These are phyloP conservation scores for Lonchura striata DNA, from an alignment of 2,113 vertebrate genomes.

Conservation along the genomic window DNA sequence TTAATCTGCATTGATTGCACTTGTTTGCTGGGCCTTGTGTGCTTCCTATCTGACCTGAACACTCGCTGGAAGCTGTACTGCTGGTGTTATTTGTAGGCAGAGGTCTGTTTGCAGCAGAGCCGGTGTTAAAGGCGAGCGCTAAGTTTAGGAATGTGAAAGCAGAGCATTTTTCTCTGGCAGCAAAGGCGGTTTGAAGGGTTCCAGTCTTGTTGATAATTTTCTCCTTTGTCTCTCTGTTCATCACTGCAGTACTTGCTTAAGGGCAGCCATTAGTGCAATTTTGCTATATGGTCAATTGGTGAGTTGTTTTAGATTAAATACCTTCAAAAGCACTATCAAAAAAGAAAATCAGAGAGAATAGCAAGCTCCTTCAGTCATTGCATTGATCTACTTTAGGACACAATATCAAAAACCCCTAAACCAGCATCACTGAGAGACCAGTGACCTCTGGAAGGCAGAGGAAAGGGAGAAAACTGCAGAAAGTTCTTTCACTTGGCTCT, in stretches of 20 bases:
- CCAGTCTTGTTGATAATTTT: not conserved
- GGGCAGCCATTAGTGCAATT: not conserved
- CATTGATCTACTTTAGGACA: not conserved
- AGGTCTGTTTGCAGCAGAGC: not conserved
- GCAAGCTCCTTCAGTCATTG: not conserved
- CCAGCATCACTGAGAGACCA: not conserved
- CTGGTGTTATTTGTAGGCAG: conserved; percentile 14
- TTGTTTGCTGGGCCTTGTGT: not conserved
- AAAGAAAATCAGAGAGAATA: not conserved
- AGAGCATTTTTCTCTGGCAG: conserved; percentile 37
- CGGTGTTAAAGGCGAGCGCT: fast-evolving
- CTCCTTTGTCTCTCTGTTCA: not conserved
- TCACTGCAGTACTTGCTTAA: not conserved
- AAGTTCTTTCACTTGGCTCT: not conserved
- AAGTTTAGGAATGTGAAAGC: conserved; percentile 49
- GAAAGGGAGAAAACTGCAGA: not conserved
- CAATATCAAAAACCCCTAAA: not conserved
- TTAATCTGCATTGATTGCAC: conserved; percentile 65
- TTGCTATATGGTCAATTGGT: not conserved
- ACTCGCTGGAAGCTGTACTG: conserved; percentile 14
- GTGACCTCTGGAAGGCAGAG: not conserved
- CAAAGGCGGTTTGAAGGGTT: not conserved
- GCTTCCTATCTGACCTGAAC: conserved; percentile 36
- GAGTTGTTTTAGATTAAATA: conserved; percentile 4
- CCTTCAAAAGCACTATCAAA: not conserved